Percentiles rank a stretch among this genome's conserved stretches.
Conservation (phyloP, 2,797 vertebrate species). For the Anisognathus igniventris region DNA sequence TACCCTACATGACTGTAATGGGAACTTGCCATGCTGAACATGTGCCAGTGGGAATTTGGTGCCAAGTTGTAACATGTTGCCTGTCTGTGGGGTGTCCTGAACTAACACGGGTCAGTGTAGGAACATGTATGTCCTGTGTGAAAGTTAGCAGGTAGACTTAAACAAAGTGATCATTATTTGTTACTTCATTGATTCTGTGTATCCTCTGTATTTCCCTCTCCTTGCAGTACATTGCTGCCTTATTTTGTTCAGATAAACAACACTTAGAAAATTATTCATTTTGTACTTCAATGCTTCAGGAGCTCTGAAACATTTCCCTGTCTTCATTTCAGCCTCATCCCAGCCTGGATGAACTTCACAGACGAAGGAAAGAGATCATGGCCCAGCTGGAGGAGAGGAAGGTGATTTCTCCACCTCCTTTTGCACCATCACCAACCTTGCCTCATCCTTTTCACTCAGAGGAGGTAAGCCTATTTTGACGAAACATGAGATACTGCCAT, state of each 20-base stretch:
- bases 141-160: not conserved
- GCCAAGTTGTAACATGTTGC: not conserved
- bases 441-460: slow-evolving; percentile 88
- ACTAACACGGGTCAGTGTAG: not conserved
- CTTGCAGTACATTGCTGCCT: not conserved
- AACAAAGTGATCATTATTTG: not conserved
- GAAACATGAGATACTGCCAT: not conserved
- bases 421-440: slow-evolving; percentile 91
- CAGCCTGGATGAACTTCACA: slow-evolving; percentile 92
- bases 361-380: slow-evolving; percentile 93
- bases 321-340: slow-evolving; percentile 77
- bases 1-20: not conserved
- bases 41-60: not conserved
- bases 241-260: not conserved
- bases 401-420: slow-evolving; percentile 95
- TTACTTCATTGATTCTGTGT: not conserved
- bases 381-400: slow-evolving; percentile 95
- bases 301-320: slow-evolving; percentile 69
- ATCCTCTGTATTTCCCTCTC: not conserved
- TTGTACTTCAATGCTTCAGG: not conserved
- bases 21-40: not conserved
- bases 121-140: not conserved
- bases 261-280: not conserved
- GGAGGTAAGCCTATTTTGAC: slow-evolving; percentile 78
- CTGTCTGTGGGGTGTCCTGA: not conserved